Conservation (phyloP, 2,113 vertebrate species). For the Thomomys bottae region DNA sequence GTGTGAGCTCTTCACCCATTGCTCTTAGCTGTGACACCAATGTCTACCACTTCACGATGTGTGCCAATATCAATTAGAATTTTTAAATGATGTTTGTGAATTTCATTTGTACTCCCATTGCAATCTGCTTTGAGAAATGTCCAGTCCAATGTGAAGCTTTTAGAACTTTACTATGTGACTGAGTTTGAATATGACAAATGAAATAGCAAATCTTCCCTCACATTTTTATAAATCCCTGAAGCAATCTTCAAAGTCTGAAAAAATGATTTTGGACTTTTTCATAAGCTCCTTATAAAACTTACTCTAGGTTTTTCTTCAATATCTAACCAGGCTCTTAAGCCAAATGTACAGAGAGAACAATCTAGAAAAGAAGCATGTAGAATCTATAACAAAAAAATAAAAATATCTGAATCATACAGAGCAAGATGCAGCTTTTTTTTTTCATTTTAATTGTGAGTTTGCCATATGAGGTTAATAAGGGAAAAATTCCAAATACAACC, state of each 20-base stretch:
- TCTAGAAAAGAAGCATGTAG: conserved; percentile 64
- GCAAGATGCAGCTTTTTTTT: conserved; percentile 47
- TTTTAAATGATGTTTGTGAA: neutral
- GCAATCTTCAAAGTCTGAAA: conserved; percentile 63
- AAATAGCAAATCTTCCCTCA: conserved; percentile 47
- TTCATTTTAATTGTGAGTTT: conserved; percentile 48
- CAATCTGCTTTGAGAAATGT: conserved; percentile 27
- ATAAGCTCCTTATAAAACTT: conserved; percentile 69
- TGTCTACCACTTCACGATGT: neutral
- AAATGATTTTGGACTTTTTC: conserved; percentile 67
- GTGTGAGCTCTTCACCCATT: neutral
- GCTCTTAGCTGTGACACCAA: neutral
- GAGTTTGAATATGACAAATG: conserved; percentile 48
- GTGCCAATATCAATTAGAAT: neutral
- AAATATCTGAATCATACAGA: conserved; percentile 57
- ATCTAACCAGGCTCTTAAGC: conserved; percentile 44
- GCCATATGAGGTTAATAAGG: conserved; percentile 55
- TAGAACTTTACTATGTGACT: conserved; percentile 38
- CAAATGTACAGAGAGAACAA: conserved; percentile 55
- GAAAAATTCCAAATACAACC: conserved; percentile 55
- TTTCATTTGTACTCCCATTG: conserved; percentile 16
- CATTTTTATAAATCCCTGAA: conserved; percentile 66
- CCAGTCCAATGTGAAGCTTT: neutral
- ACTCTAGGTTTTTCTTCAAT: conserved; percentile 46
- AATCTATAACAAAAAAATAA: conserved; percentile 69